phyloP scores from a whole-genome alignment of 2,113 vertebrate species.

The Scolopax mira region DNA sequence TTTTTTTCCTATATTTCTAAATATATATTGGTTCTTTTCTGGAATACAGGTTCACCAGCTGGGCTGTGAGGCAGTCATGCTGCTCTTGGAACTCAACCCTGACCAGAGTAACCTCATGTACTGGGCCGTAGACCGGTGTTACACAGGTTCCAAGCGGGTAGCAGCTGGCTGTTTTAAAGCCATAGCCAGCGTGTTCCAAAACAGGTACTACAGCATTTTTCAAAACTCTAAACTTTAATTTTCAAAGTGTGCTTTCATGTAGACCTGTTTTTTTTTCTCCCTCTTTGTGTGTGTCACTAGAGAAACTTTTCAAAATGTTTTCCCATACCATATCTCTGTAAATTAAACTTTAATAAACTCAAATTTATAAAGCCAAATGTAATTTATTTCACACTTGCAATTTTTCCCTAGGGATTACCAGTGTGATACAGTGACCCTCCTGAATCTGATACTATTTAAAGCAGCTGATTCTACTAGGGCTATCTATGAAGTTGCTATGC shows the following conservation, averaged over 20 bases:
- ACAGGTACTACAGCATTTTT: slow-evolving; percentile 79
- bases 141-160: slow-evolving; percentile 92
- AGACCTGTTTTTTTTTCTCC: background rate
- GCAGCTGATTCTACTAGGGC: slow-evolving; percentile 95
- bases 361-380: background rate
- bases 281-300: background rate
- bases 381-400: background rate
- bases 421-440: slow-evolving; percentile 97
- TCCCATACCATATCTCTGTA: background rate
- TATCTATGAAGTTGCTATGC: slow-evolving; percentile 98
- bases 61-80: slow-evolving; percentile 95
- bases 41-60: slow-evolving; percentile 90
- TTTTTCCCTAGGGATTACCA: slow-evolving; percentile 91
- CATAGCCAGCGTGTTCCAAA: slow-evolving; percentile 96
- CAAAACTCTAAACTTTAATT: background rate
- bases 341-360: background rate
- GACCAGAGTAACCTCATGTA: slow-evolving; percentile 99
- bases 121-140: slow-evolving; percentile 98
- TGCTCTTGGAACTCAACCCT: slow-evolving; percentile 95
- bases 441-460: slow-evolving; percentile 98
- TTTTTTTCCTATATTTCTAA: background rate
- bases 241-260: background rate
- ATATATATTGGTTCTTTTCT: background rate
- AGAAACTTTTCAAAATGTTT: background rate
- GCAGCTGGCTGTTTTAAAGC: slow-evolving; percentile 96